These are phyloP conservation scores for Discoglossus pictus DNA, from an alignment of 2,797 vertebrate genomes.

Conservation along the genomic window DNA sequence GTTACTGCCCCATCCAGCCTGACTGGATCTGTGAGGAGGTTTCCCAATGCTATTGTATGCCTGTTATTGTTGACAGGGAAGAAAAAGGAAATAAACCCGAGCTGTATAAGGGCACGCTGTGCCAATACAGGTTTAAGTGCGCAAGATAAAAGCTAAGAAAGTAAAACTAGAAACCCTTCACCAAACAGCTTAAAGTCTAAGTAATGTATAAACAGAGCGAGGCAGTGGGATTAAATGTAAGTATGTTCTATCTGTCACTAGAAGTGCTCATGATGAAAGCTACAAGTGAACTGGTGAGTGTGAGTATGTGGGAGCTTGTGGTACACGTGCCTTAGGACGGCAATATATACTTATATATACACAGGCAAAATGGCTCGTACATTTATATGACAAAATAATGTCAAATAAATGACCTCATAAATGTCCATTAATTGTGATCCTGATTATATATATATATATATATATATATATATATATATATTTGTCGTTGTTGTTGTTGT, in stretches of 20 bases:
- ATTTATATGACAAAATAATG: too few species aligned
- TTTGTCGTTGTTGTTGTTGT: too few species aligned
- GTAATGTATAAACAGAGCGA: constrained; percentile 37
- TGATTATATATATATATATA: too few species aligned
- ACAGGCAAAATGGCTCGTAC: too few species aligned
- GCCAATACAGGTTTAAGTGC: constrained; percentile 19
- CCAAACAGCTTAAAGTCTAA: constrained; percentile 39
- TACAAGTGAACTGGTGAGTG: neutral
- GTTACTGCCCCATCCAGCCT: constrained; percentile 41
- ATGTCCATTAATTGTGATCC: too few species aligned
- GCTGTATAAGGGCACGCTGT: constrained; percentile 26
- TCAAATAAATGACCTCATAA: too few species aligned
- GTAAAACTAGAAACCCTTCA: constrained; percentile 22
- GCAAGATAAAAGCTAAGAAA: constrained; percentile 19
- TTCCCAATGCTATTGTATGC: constrained; percentile 37
- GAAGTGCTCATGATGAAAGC: constrained; percentile 29
- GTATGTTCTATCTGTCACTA: constrained; percentile 11
- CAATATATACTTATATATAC: neutral
- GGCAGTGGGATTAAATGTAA: constrained; percentile 25
- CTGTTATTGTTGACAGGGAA: constrained; percentile 39
- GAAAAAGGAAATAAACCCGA: constrained; percentile 30
- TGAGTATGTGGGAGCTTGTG: neutral
- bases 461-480: too few species aligned
- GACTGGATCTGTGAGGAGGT: constrained; percentile 41
- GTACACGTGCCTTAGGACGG: neutral